Conservation (phyloP, 2,888 invertebrate species). For the Eupithecia vulgata region DNA sequence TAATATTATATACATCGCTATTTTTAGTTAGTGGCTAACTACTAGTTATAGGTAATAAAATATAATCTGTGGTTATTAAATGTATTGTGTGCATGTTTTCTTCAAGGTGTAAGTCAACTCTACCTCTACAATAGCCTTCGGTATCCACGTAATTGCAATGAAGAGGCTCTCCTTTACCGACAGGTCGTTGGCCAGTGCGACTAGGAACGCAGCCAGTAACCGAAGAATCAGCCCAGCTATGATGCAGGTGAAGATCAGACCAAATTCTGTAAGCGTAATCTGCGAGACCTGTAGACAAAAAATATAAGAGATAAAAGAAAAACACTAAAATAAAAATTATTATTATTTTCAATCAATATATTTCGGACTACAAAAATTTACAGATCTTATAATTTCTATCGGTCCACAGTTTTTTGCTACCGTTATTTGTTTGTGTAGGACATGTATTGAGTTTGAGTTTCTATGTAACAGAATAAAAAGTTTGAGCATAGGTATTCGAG, state of each 20-base stretch:
- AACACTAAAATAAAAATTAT: too few relatives aligned
- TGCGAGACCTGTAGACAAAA: conserved; percentile 60
- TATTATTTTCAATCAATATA: too few relatives aligned
- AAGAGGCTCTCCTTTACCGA: conserved; percentile 74
- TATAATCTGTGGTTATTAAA: neutral
- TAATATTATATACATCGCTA: too few relatives aligned
- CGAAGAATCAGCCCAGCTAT: conserved; percentile 68
- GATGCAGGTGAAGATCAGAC: conserved; percentile 68
- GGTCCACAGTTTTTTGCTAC: too few relatives aligned
- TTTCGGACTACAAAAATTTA: too few relatives aligned
- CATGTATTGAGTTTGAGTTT: too few relatives aligned
- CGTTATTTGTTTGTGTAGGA: too few relatives aligned
- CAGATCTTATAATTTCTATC: too few relatives aligned
- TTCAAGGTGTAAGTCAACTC: conserved; percentile 30
- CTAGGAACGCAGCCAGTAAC: conserved; percentile 71
- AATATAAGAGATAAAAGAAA: neutral
- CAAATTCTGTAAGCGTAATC: conserved; percentile 63
- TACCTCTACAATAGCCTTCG: conserved; percentile 80
- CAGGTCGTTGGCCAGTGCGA: conserved; percentile 68
- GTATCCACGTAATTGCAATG: conserved; percentile 77
- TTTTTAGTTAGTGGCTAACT: too few relatives aligned
- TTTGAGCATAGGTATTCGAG: neutral
- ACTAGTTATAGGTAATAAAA: too few relatives aligned
- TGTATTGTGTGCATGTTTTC: neutral
- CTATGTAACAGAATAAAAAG: too few relatives aligned